Percentiles rank a stretch among this genome's conserved stretches.
Evolutionary conservation across 2,888 invertebrate species (phyloP).

Genomic region (Craniophora ligustri): DNA sequence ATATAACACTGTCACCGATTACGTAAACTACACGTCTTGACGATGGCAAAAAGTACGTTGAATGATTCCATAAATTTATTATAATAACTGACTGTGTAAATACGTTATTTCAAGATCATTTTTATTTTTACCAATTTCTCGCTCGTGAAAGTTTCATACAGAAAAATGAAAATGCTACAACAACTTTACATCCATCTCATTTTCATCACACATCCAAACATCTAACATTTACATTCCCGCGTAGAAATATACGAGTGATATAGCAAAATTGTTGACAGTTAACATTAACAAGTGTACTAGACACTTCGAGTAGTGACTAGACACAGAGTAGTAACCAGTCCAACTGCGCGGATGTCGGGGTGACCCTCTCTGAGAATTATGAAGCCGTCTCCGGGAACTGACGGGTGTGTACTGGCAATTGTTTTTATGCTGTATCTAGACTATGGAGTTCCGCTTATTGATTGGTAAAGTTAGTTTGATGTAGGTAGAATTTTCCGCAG

Average conservation of each 20-base stretch:
- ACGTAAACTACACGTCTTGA: too few species aligned
- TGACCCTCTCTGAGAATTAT: constrained; percentile 40
- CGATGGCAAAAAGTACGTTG: too few species aligned
- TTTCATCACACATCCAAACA: background rate
- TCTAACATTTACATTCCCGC: constrained; percentile 4
- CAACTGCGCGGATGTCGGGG: constrained; percentile 46
- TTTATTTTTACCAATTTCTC: too few species aligned
- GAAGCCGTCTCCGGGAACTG: constrained; percentile 27
- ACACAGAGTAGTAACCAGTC: constrained; percentile 29
- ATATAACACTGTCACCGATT: too few species aligned
- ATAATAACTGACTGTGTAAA: too few species aligned
- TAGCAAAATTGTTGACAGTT: background rate
- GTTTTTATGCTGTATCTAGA: constrained; percentile 16
- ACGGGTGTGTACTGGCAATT: background rate
- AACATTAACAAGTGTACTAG: constrained; percentile 14
- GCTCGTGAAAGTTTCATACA: too few species aligned
- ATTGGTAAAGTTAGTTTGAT: background rate
- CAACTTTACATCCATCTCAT: background rate
- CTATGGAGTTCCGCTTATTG: constrained; percentile 7
- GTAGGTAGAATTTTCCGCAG: too few species aligned
- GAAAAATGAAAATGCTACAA: too few species aligned
- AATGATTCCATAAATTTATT: too few species aligned
- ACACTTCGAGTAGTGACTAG: constrained; percentile 16
- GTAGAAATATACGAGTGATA: constrained; percentile 14
- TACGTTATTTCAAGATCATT: too few species aligned